phyloP scores from a whole-genome alignment of 1,140 invertebrate species.

The Drosophila simulans region DNA sequence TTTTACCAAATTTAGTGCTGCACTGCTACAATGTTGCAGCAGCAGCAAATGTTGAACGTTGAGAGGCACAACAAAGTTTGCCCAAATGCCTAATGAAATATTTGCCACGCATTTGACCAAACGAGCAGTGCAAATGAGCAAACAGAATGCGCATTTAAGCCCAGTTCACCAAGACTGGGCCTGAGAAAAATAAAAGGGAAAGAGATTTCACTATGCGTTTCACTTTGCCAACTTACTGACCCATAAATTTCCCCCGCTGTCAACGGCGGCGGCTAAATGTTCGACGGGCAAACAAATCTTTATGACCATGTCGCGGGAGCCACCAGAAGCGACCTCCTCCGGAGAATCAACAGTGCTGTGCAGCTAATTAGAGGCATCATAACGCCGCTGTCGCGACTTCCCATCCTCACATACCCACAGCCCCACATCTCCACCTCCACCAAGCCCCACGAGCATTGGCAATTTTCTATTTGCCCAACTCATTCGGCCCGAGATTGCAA shows the following conservation, averaged over 20 bases:
- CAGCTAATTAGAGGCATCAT: slow-evolving; percentile 79
- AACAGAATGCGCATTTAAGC: slow-evolving; percentile 63
- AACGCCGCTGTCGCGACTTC: slow-evolving; percentile 37
- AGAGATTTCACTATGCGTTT: slow-evolving; percentile 42
- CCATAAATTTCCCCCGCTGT: slow-evolving; percentile 72
- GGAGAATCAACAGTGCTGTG: slow-evolving; percentile 27
- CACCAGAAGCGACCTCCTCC: slow-evolving; percentile 35
- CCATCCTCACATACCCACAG: not conserved
- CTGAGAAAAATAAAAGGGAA: slow-evolving; percentile 25
- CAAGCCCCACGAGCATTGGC: slow-evolving; percentile 55
- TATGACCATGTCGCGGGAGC: slow-evolving; percentile 60
- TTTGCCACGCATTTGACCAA: slow-evolving; percentile 75
- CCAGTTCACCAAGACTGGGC: not conserved
- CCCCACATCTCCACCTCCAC: not conserved
- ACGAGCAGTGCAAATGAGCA: slow-evolving; percentile 67
- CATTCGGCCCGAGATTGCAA: slow-evolving; percentile 73
- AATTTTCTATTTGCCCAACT: slow-evolving; percentile 79
- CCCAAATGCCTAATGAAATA: slow-evolving; percentile 77
- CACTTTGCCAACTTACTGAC: slow-evolving; percentile 64
- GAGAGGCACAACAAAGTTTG: slow-evolving; percentile 70
- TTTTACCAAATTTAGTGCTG: slow-evolving; percentile 3
- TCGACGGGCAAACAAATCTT: slow-evolving; percentile 74
- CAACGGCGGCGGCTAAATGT: slow-evolving; percentile 49
- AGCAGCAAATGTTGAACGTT: slow-evolving; percentile 8
- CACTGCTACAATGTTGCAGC: slow-evolving; percentile 49